phyloP scores from a whole-genome alignment of 2,888 invertebrate genomes.

The Camponotus fellah region DNA sequence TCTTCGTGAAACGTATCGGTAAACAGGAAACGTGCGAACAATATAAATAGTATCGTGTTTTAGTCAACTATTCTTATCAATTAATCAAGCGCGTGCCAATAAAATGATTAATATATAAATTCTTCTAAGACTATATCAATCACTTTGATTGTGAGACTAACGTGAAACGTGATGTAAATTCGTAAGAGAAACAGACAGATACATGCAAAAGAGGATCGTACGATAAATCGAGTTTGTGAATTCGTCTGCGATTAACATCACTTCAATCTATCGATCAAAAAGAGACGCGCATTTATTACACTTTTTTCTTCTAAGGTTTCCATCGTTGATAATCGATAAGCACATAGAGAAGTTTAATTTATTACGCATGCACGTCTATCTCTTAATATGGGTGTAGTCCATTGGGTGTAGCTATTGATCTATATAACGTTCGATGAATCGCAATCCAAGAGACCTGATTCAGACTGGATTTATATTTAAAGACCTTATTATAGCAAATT shows the following conservation, averaged over 20 bases:
- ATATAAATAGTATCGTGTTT: conserved; percentile 44
- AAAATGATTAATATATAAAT: neutral
- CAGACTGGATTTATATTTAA: neutral
- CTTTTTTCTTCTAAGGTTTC: neutral
- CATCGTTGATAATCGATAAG: conserved; percentile 44
- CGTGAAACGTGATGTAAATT: conserved; percentile 9
- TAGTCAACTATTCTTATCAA: conserved; percentile 15
- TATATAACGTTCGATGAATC: conserved; percentile 14
- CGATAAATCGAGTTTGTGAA: neutral
- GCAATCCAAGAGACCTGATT: neutral
- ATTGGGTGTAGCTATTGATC: neutral
- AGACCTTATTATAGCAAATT: neutral
- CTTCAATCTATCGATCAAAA: conserved; percentile 5
- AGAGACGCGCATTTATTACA: neutral
- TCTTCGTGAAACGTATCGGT: conserved; percentile 56
- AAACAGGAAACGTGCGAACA: conserved; percentile 43
- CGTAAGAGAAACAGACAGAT: conserved; percentile 46
- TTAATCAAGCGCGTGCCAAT: conserved; percentile 24
- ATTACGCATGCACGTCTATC: conserved; percentile 24
- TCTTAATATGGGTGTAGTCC: conserved; percentile 15
- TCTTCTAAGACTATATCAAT: neutral
- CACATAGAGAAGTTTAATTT: neutral
- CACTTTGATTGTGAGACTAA: conserved; percentile 28
- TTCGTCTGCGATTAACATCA: conserved; percentile 15
- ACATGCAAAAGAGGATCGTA: conserved; percentile 54